These are phyloP conservation scores for Enteromius treurensis DNA, from an alignment of 2,797 vertebrate genomes.

Conservation along the genomic window DNA sequence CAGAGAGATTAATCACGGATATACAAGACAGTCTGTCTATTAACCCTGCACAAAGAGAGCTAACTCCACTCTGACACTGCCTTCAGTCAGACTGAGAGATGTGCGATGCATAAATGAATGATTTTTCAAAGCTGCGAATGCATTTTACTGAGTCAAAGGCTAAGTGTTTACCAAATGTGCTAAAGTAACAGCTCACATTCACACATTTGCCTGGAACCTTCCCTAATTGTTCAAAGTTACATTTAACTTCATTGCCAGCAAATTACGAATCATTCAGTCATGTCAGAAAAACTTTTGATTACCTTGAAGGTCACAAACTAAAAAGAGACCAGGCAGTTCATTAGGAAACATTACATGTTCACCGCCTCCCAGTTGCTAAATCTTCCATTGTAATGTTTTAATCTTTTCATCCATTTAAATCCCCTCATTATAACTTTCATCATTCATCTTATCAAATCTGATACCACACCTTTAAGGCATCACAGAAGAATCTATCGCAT, in stretches of 20 bases:
- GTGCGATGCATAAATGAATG: slow-evolving; percentile 19
- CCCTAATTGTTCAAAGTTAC: not conserved
- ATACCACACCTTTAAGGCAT: slow-evolving; percentile 6
- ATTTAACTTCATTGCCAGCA: not conserved
- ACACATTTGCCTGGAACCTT: not conserved
- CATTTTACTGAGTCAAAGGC: slow-evolving; percentile 17
- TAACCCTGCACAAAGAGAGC: slow-evolving; percentile 24
- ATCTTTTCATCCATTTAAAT: slow-evolving; percentile 41
- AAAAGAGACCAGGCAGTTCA: slow-evolving; percentile 12
- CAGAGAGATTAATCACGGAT: slow-evolving; percentile 51
- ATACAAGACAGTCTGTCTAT: slow-evolving; percentile 47
- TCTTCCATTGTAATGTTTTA: slow-evolving; percentile 28
- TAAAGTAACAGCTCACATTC: slow-evolving; percentile 14
- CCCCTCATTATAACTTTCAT: slow-evolving; percentile 26
- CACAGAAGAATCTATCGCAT: not conserved
- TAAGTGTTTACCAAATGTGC: slow-evolving; percentile 23
- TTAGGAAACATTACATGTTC: slow-evolving; percentile 16
- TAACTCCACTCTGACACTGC: slow-evolving; percentile 31
- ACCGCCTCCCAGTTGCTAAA: slow-evolving; percentile 9
- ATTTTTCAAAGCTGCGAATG: slow-evolving; percentile 30
- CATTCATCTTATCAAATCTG: slow-evolving; percentile 27
- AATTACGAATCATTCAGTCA: not conserved
- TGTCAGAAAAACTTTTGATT: slow-evolving; percentile 7
- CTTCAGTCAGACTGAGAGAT: slow-evolving; percentile 33
- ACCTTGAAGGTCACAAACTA: slow-evolving; percentile 21